Conservation (phyloP, 2,797 vertebrate species). For the Diglossa cyanea region DNA sequence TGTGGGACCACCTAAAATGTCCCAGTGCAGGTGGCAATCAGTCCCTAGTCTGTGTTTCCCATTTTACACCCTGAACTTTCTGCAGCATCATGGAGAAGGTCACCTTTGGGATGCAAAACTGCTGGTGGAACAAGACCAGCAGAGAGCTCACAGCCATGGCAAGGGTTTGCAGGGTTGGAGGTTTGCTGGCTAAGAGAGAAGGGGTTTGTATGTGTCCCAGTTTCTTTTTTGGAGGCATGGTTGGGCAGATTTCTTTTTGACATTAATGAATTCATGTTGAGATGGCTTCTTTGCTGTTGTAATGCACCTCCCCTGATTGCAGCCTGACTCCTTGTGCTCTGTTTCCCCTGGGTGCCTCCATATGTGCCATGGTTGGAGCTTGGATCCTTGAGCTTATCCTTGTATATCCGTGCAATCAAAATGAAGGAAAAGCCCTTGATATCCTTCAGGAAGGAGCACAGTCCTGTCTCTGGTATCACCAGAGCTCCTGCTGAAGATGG, state of each 20-base stretch:
- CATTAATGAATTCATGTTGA: not conserved
- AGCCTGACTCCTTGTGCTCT: not conserved
- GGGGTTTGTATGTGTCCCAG: fast-evolving
- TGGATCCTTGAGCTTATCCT: not conserved
- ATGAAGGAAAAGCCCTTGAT: not conserved
- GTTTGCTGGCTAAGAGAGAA: not conserved
- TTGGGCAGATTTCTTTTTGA: not conserved
- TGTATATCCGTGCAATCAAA: not conserved
- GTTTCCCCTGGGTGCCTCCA: not conserved
- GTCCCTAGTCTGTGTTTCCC: fast-evolving
- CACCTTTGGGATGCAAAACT: not conserved
- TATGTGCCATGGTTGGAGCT: fast-evolving
- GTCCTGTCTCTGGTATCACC: not conserved
- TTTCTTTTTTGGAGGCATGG: not conserved
- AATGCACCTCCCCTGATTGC: fast-evolving
- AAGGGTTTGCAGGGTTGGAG: not conserved
- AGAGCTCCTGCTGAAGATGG: not conserved
- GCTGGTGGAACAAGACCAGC: not conserved
- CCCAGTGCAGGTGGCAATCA: not conserved
- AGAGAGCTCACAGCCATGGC: not conserved
- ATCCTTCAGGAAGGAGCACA: not conserved
- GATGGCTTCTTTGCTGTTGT: not conserved
- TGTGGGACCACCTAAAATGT: not conserved
- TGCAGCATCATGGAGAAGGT: not conserved
- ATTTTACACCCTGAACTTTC: not conserved